Percentiles rank a stretch among this genome's conserved stretches.
These are phyloP conservation scores for Oryzias curvinotus DNA, from an alignment of 2,113 vertebrate species.

Conservation along the genomic window DNA sequence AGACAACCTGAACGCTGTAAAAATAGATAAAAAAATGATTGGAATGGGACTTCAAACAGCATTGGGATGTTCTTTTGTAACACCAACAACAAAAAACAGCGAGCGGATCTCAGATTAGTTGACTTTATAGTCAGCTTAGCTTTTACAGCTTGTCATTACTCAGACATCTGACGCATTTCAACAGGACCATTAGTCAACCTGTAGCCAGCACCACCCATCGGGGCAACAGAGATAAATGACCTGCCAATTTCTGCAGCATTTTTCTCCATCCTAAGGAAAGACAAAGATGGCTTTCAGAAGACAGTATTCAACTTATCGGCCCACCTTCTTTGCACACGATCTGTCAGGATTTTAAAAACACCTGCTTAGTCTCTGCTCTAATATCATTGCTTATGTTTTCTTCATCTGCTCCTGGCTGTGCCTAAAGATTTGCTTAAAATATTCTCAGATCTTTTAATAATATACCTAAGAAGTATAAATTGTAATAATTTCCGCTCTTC, in stretches of 20 bases:
- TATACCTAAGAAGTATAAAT: constrained; percentile 12
- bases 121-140: constrained; percentile 63
- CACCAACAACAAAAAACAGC: constrained; percentile 23
- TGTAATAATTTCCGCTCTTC: constrained; percentile 44
- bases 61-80: no score
- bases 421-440: constrained; percentile 21
- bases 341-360: constrained; percentile 28
- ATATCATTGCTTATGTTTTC: constrained; percentile 23
- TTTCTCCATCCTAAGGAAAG: constrained; percentile 50
- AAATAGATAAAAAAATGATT: no score
- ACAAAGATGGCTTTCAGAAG: constrained; percentile 45
- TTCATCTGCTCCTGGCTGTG: constrained; percentile 21
- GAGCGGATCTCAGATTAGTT: constrained; percentile 56
- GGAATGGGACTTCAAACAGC: no score
- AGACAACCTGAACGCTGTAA: no score
- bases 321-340: constrained; percentile 34
- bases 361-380: not conserved
- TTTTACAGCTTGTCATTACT: constrained; percentile 68
- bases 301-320: constrained; percentile 27
- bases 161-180: constrained; percentile 68
- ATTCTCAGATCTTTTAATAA: constrained; percentile 27
- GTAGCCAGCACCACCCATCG: constrained; percentile 61
- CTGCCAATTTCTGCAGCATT: constrained; percentile 51
- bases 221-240: constrained; percentile 64
- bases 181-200: constrained; percentile 67